These are phyloP conservation scores for Agrochola lychnidis DNA, from an alignment of 2,888 invertebrate genomes.

Conservation along the genomic window DNA sequence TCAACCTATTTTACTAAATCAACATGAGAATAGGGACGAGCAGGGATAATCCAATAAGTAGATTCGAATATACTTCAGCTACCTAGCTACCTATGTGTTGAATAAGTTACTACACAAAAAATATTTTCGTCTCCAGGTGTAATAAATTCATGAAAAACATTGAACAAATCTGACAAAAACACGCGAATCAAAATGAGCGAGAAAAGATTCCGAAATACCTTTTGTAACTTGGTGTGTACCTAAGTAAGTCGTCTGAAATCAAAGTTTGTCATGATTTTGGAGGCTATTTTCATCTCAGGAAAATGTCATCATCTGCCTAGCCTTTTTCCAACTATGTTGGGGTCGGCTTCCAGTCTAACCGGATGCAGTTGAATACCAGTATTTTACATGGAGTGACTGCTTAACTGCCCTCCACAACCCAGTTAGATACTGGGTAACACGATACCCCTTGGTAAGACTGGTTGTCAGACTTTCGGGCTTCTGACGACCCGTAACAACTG, in stretches of 20 bases:
- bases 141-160: slow-evolving; percentile 51
- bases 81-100: neutral
- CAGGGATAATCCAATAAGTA: slow-evolving; percentile 37
- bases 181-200: slow-evolving; percentile 28
- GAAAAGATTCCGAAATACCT: slow-evolving; percentile 32
- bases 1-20: slow-evolving; percentile 33
- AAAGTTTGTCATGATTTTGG: slow-evolving; percentile 16
- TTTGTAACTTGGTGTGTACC: slow-evolving; percentile 4
- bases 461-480: too few species aligned
- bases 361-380: too few species aligned
- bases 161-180: slow-evolving; percentile 33
- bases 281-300: neutral
- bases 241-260: slow-evolving; percentile 17
- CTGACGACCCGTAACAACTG: too few species aligned
- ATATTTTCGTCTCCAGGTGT: slow-evolving; percentile 40
- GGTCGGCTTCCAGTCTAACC: too few species aligned
- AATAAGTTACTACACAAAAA: slow-evolving; percentile 15
- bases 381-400: too few species aligned
- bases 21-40: slow-evolving; percentile 17
- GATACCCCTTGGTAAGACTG: too few species aligned
- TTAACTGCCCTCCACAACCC: too few species aligned
- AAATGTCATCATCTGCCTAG: too few species aligned
- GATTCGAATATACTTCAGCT: neutral
- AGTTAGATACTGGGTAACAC: too few species aligned
- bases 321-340: too few species aligned